Conservation (phyloP, 2,888 invertebrate species). For the Pheosia tremula region DNA sequence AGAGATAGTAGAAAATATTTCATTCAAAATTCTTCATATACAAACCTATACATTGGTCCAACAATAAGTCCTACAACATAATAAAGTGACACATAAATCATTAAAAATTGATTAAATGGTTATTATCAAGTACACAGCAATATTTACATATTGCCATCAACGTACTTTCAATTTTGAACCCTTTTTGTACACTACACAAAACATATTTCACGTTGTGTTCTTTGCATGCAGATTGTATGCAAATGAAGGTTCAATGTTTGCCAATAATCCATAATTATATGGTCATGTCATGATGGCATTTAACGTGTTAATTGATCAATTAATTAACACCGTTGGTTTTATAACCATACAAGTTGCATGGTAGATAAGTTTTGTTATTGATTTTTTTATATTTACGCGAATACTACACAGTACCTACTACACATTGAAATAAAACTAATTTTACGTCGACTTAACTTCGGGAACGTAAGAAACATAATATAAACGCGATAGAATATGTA, state of each 20-base stretch:
- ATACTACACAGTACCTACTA: too few species aligned
- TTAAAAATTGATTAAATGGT: constrained; percentile 32
- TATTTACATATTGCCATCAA: constrained; percentile 27
- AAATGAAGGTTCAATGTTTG: constrained; percentile 43
- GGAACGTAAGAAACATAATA: too few species aligned
- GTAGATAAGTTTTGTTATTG: too few species aligned
- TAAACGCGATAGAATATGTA: too few species aligned
- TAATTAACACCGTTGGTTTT: constrained; percentile 23
- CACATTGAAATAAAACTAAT: too few species aligned
- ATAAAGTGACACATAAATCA: constrained; percentile 20
- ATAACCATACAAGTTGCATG: constrained; percentile 15
- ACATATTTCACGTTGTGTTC: constrained; percentile 3
- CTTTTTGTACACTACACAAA: neutral
- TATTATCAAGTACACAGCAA: constrained; percentile 30
- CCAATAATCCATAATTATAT: constrained; percentile 40
- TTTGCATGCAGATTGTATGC: constrained; percentile 36
- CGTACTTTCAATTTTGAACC: neutral
- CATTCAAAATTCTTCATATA: neutral
- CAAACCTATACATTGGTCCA: constrained; percentile 2
- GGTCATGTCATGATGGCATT: constrained; percentile 38
- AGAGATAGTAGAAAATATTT: too few species aligned
- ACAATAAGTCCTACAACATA: constrained; percentile 16
- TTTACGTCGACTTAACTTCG: too few species aligned
- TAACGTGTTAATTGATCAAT: constrained; percentile 44
- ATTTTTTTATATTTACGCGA: too few species aligned